Evolutionary conservation across 2,113 vertebrate species (phyloP), one percentile per base, ranked within the genome.

Genomic region (Mugil cephalus): DNA sequence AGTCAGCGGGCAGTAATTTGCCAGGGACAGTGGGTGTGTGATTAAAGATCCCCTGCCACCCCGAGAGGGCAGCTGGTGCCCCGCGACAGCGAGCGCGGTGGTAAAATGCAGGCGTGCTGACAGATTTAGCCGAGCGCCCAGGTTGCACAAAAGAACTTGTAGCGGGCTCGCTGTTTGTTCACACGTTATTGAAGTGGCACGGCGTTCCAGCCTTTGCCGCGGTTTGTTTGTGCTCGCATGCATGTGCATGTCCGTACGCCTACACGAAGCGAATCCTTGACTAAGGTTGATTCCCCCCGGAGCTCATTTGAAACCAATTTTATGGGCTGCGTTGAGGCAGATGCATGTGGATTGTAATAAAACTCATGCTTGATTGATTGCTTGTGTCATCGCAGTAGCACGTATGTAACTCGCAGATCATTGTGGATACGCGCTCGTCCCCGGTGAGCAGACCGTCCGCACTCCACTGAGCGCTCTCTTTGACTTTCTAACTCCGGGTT

Each of bases 1-100:
- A 87, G 84, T 84, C 89, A 84, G 79, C 69, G 74, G 82, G 86
- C 86, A 72, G 82, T 81, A 70, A 90, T 90, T 91, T 90, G 82
- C 90, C 73, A 55, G 83, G 59, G 74, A 83, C 78, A 59, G 86
- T 79, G 79, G 79, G 77, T 68, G 73, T 86, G 82, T 76, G 86
- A 90, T 91, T 88, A 84, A 80, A 90, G 78, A 80, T 79, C 80
- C 74, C 72, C 66, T 35, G 69, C 79, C 52, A 69, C 60, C 76
- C 65, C 13, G 46, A 68, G 73, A 81, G 77, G 59, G 69, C 83
- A 71, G 72, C 75, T 74, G 47, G 74, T 47, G 56, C 51, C n/a
- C 66, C 6, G 62, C 63, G 65, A 79, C 83, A 71, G 69, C 69
- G 24, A 66, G 62, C 36, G 11, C 21, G 65, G 55, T 56, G 47